Evolutionary conservation across 2,888 invertebrate species (phyloP), one percentile per base, ranked within the genome.

Genomic region (Yponomeuta cagnagella): DNA sequence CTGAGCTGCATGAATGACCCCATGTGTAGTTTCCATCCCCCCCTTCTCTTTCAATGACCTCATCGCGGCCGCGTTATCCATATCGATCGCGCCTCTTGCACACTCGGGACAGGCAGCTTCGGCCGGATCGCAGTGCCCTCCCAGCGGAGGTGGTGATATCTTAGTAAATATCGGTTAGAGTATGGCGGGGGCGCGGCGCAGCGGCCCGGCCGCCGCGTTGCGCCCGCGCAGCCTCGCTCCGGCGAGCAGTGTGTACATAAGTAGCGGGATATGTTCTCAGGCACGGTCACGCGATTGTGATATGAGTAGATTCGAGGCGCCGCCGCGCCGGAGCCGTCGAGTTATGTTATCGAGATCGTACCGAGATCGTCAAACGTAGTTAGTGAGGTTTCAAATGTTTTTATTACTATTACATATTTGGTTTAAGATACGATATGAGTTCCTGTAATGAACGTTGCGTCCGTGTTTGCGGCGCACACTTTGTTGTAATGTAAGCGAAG

Each of bases 261-360:
- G 89, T 90, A 90, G 92, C 91, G 91, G 91, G 89, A 88, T 87
- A 88, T 84, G 88, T 85, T 89, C 89, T 90, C 90, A 87, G 90
- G 89, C 90, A 89, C 90, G 91, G 90, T 89, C 90, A 86, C 90
- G 90, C 90, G 89, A 90, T 89, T 92, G 91, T 92, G 91, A 91
- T 91, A 92, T 91, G 88, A 88, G 88, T 90, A 91, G 89, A 88
- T 90, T 89, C 89, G 90, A 89, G 83, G 85, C 86, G 86, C 71
- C 71, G 71, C 88, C 88, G 90, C 69, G 69, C 31, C 69, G 69
- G 68, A 68, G 68, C 90, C 86, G 88, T 87, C 84, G 87, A 86
- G 83, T 90, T 87, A 88, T 86, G 87, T 88, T 88, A 88, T 88
- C 89, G 89, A 89, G 85, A 88, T 90, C 91, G 89, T 88, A 88